Evolutionary conservation across 1,140 invertebrate genomes (phyloP).

Genomic region (Drosophila paulistorum): DNA sequence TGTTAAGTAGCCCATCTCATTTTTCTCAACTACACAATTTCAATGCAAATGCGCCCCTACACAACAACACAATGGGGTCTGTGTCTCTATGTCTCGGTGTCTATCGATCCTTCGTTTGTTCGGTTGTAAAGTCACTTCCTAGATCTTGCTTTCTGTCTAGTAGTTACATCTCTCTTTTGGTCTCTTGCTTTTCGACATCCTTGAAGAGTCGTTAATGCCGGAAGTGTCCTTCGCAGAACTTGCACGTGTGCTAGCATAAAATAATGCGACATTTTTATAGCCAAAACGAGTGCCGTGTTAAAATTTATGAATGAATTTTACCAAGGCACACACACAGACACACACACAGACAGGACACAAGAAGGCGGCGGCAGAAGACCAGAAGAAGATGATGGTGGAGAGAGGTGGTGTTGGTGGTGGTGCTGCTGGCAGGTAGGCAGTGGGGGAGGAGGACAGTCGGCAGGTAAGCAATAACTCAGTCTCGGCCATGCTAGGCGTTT

Average conservation of each 20-base stretch:
- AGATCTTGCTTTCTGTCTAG: constrained; percentile 22
- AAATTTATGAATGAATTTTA: constrained; percentile 76
- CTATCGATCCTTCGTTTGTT: not conserved
- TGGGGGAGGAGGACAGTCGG: constrained; percentile 19
- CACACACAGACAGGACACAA: not conserved
- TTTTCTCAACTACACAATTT: constrained; percentile 5
- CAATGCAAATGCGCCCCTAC: constrained; percentile 1
- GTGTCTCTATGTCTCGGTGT: too few species aligned
- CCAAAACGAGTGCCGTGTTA: constrained; percentile 65
- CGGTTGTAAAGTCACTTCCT: constrained; percentile 42
- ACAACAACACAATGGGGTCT: not conserved
- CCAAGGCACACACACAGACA: constrained; percentile 30
- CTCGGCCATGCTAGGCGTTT: constrained; percentile 30
- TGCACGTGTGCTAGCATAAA: constrained; percentile 63
- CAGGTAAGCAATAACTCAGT: constrained; percentile 57
- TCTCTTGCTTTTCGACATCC: constrained; percentile 35
- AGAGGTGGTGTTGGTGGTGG: not conserved
- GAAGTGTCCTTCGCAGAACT: constrained; percentile 70
- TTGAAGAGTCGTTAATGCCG: constrained; percentile 64
- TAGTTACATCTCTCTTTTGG: not conserved
- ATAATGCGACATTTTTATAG: constrained; percentile 77
- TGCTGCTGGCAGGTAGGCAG: not conserved
- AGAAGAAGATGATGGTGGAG: not conserved
- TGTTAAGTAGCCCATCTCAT: constrained; percentile 12
- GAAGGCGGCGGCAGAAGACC: not conserved